Conservation (phyloP, 2,113 vertebrate genomes). For the Ptychochromis oligacanthus region DNA sequence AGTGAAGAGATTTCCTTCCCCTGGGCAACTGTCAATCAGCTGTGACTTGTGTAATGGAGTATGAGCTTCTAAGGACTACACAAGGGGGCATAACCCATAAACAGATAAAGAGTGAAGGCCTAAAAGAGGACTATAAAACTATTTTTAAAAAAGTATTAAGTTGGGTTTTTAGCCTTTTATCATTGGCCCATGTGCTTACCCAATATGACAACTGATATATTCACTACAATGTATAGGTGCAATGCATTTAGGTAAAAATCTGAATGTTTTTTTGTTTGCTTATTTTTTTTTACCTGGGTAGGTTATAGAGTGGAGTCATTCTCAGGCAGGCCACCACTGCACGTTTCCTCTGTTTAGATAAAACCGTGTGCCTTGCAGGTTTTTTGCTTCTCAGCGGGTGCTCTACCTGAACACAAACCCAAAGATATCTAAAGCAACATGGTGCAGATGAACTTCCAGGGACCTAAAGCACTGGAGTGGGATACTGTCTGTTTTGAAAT, state of each 20-base stretch:
- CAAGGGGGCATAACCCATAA: neutral
- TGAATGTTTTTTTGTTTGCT: neutral
- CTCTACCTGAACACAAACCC: conserved; percentile 83
- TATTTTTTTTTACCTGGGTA: conserved; percentile 86
- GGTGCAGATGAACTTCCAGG: neutral
- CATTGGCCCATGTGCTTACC: neutral
- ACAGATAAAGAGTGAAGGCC: neutral
- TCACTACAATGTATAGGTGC: neutral
- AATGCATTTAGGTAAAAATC: neutral
- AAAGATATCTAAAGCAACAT: neutral
- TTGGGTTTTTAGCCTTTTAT: neutral
- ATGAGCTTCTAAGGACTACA: neutral
- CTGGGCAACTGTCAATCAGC: neutral
- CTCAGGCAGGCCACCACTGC: conserved; percentile 95
- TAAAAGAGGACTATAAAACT: neutral
- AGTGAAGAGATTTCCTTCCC: neutral
- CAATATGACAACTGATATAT: neutral
- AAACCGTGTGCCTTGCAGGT: conserved; percentile 87
- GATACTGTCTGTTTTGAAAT: neutral
- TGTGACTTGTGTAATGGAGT: neutral
- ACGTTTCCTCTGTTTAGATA: conserved; percentile 94
- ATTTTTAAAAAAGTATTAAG: neutral
- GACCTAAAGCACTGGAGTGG: neutral
- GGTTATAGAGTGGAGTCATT: conserved; percentile 94
- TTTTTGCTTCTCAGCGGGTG: conserved; percentile 89